These are phyloP conservation scores for Pardalotus punctatus DNA, from an alignment of 2,113 vertebrate species.

Conservation along the genomic window DNA sequence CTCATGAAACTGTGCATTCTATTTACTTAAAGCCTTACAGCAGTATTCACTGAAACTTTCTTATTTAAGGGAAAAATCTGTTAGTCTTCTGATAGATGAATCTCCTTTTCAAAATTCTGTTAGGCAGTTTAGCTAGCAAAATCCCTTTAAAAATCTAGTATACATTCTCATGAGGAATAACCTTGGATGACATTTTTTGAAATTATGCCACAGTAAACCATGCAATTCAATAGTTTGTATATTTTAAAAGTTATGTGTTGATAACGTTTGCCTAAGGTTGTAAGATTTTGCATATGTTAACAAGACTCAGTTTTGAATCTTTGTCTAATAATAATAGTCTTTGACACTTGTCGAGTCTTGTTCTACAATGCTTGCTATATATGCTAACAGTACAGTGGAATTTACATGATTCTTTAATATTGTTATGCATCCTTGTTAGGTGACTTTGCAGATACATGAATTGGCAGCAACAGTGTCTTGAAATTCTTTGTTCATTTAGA, in stretches of 20 bases:
- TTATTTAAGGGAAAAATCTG: not conserved
- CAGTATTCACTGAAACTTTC: not conserved
- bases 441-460: not conserved
- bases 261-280: not conserved
- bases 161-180: not conserved
- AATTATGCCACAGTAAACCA: not conserved
- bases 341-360: not conserved
- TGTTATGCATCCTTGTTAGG: not conserved
- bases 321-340: not conserved
- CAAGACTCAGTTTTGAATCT: not conserved
- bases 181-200: not conserved
- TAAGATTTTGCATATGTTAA: slow-evolving; percentile 21
- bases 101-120: not conserved
- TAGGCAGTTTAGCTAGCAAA: not conserved
- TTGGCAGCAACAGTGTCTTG: not conserved
- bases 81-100: not conserved
- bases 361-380: not conserved
- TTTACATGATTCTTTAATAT: not conserved
- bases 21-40: not conserved
- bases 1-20: not conserved
- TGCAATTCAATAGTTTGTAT: not conserved
- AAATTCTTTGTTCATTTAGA: not conserved
- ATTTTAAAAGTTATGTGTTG: not conserved
- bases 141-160: not conserved
- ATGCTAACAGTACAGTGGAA: not conserved